Percentiles rank a stretch among this genome's conserved stretches.
phyloP scores from a whole-genome alignment of 2,113 vertebrate genomes.

The Progne subis region DNA sequence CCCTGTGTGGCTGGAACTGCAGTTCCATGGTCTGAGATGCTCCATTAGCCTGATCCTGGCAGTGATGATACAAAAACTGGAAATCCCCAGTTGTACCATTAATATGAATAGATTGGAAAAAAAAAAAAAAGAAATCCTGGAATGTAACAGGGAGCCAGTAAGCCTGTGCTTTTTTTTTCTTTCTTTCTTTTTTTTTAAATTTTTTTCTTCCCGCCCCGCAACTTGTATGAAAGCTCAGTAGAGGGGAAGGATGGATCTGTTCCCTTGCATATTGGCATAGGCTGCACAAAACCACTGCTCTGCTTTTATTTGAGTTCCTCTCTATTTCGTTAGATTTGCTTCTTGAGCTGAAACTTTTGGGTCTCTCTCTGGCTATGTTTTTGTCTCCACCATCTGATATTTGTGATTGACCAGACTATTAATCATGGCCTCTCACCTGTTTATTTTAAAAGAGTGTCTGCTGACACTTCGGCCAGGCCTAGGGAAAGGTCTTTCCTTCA shows the following conservation, averaged over 20 bases:
- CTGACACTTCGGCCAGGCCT: background rate
- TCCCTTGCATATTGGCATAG: background rate
- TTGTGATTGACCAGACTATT: background rate
- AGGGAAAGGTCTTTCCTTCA: background rate
- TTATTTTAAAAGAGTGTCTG: background rate
- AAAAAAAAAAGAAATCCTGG: background rate
- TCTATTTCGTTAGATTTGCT: background rate
- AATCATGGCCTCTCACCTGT: background rate
- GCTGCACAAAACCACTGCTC: background rate
- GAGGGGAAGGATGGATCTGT: background rate
- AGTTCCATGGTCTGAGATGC: conserved; percentile 45
- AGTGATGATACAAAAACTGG: conserved; percentile 51
- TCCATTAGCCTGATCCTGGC: conserved; percentile 66
- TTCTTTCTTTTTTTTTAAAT: background rate
- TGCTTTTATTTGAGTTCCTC: background rate
- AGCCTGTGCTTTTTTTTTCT: background rate
- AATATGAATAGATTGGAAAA: conserved; percentile 32
- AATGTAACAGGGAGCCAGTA: background rate
- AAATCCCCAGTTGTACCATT: conserved; percentile 56
- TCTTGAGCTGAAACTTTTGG: background rate
- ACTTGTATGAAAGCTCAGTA: background rate
- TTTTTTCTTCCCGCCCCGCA: fast-evolving
- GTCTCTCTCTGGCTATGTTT: background rate
- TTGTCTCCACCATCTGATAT: background rate
- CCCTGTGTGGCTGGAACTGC: conserved; percentile 55